A percentile compares a stretch with the other conserved stretches of the same genome.
phyloP scores from a whole-genome alignment of 2,113 vertebrate genomes.

The Hemichromis elongatus region DNA sequence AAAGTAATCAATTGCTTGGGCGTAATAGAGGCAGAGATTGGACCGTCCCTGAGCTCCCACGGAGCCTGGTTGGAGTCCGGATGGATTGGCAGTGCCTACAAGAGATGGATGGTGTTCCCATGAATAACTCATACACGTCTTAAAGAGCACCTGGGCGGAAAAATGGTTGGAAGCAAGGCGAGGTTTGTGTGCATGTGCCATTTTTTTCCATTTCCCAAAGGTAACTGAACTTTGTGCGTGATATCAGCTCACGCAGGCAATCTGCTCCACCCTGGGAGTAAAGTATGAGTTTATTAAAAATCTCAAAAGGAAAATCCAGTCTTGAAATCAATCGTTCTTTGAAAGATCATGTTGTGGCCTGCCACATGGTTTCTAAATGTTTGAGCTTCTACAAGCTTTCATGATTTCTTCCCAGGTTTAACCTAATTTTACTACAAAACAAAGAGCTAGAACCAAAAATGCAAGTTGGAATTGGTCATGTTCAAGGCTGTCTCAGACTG shows the following conservation, averaged over 20 bases:
- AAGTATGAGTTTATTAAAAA: constrained; percentile 25
- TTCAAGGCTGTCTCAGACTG: background rate
- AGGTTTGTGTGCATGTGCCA: background rate
- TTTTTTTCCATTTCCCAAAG: background rate
- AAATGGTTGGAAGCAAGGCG: constrained; percentile 1
- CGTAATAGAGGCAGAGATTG: constrained; percentile 56
- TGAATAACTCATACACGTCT: constrained; percentile 51
- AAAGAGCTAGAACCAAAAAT: background rate
- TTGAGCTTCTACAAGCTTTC: background rate
- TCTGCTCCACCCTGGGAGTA: constrained; percentile 3
- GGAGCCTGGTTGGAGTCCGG: constrained; percentile 38
- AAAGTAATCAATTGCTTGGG: constrained; percentile 56
- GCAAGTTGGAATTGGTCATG: background rate
- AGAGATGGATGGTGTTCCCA: constrained; percentile 48
- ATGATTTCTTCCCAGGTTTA: background rate
- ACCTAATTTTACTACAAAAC: background rate
- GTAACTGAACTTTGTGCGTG: background rate
- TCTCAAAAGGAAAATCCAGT: background rate
- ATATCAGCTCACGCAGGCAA: constrained; percentile 13
- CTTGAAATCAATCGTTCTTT: background rate
- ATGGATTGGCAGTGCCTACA: constrained; percentile 47
- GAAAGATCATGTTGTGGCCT: background rate
- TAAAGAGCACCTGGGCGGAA: constrained; percentile 28
- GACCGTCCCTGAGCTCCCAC: constrained; percentile 19
- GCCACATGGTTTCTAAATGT: background rate